Evolutionary conservation across 2,113 vertebrate genomes (phyloP).

Genomic region (Vulpes ferrilata): DNA sequence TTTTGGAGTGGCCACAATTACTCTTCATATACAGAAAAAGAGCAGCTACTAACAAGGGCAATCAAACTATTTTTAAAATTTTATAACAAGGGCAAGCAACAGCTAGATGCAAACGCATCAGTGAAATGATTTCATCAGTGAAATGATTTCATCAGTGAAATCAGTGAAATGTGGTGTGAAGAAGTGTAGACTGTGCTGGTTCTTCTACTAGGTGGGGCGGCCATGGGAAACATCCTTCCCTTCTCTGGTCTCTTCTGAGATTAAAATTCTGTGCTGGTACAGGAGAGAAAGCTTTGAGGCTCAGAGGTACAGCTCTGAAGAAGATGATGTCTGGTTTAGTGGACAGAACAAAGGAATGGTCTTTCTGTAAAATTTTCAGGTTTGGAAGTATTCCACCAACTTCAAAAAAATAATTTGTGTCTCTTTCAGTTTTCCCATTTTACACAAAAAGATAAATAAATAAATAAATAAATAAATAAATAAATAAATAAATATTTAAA

Average conservation of each 20-base stretch:
- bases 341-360: not conserved
- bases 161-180: not conserved
- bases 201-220: not conserved
- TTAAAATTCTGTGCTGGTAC: not conserved
- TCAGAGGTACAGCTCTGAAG: not conserved
- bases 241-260: not conserved
- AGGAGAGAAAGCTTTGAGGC: not conserved
- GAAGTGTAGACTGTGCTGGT: not conserved
- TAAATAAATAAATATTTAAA: too few relatives aligned
- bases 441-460: not conserved
- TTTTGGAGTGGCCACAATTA: not conserved
- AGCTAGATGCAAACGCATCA: not conserved
- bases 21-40: not conserved
- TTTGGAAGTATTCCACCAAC: not conserved
- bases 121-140: too few relatives aligned
- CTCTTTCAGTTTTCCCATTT: not conserved
- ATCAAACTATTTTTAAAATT: not conserved
- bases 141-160: too few relatives aligned
- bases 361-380: not conserved
- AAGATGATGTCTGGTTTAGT: not conserved
- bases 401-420: not conserved
- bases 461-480: too few relatives aligned
- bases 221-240: not conserved
- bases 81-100: not conserved
- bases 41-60: not conserved